Conservation (phyloP, 1,140 invertebrate genomes). For the Thaumetopoea pityocampa region DNA sequence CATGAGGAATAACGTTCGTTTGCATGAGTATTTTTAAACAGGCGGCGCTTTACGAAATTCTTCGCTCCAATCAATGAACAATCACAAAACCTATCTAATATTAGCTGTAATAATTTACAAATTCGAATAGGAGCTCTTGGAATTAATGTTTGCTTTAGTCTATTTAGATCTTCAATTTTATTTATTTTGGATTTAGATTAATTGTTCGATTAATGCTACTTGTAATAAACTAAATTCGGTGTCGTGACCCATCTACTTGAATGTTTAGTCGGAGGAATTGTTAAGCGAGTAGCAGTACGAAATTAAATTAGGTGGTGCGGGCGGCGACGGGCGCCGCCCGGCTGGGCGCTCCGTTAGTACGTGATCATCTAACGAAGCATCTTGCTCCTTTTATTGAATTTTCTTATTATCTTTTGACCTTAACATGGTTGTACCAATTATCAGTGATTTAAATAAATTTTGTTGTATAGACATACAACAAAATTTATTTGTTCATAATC, state of each 20-base stretch:
- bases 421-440: no score
- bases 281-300: constrained; percentile 45
- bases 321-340: constrained; percentile 28
- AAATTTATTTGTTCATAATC: no score
- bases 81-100: no score
- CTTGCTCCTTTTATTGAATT: no score
- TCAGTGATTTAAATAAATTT: no score
- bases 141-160: constrained; percentile 10
- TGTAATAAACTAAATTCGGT: constrained; percentile 57
- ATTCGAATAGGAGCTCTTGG: constrained; percentile 16
- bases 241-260: constrained; percentile 53
- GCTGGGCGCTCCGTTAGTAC: neutral
- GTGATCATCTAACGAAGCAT: no score
- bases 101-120: constrained; percentile 17
- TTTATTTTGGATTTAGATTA: constrained; percentile 45
- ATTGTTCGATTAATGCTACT: constrained; percentile 52
- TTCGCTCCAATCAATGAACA: constrained; percentile 13
- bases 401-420: no score
- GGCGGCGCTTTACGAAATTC: constrained; percentile 3
- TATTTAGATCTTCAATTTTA: constrained; percentile 28
- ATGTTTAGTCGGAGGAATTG: constrained; percentile 47
- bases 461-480: no score
- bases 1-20: no score
- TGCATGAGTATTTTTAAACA: no score
- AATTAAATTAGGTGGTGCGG: constrained; percentile 56